Conservation (phyloP, 2,113 vertebrate genomes). For the Abramis brama region DNA sequence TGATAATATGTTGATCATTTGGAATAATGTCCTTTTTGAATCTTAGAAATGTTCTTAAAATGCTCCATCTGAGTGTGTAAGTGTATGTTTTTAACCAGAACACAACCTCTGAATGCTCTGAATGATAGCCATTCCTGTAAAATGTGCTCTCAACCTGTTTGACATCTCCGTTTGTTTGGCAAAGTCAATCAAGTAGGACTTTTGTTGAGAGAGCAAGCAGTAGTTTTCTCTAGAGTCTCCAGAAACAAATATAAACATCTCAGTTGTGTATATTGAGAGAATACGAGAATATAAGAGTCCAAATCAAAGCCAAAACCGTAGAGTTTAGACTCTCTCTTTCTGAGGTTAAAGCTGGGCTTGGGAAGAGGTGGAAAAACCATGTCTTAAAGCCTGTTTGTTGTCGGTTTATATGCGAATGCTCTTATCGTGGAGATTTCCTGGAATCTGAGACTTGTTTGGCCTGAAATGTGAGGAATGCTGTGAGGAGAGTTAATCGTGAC, state of each 20-base stretch:
- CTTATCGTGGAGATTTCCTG: slow-evolving; percentile 3
- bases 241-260: background rate
- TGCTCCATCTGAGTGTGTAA: background rate
- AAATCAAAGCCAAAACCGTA: background rate
- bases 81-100: background rate
- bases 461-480: slow-evolving; percentile 16
- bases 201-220: slow-evolving; percentile 33
- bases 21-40: background rate
- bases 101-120: background rate
- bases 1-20: too few relatives aligned
- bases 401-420: background rate
- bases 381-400: background rate
- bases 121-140: slow-evolving; percentile 28
- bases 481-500: background rate
- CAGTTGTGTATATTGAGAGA: background rate
- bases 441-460: background rate
- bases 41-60: too few relatives aligned
- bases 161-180: background rate
- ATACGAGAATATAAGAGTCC: background rate
- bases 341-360: background rate
- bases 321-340: background rate
- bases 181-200: slow-evolving; percentile 26
- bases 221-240: background rate
- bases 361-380: background rate
- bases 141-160: background rate